Evolutionary conservation across 2,888 invertebrate species (phyloP).

Genomic region (Galeopsomyia nigrocyanea): DNA sequence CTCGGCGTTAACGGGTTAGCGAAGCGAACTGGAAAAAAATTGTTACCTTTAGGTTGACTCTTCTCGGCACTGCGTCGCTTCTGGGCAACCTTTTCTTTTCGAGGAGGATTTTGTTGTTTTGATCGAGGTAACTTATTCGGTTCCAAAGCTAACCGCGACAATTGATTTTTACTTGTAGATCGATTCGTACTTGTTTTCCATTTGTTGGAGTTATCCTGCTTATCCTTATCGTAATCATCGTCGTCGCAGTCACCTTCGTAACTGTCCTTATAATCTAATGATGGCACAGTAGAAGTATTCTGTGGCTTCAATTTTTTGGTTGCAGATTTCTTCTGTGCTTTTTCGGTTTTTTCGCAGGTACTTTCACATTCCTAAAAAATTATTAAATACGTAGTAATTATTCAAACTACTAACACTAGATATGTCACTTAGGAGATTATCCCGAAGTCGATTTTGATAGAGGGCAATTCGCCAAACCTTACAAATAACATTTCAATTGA

Average conservation of each 20-base stretch:
- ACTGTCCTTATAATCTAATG: constrained; percentile 68
- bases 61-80: constrained; percentile 62
- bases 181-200: constrained; percentile 65
- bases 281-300: constrained; percentile 54
- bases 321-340: constrained; percentile 59
- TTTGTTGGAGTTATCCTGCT: constrained; percentile 61
- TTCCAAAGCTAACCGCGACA: constrained; percentile 54
- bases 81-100: constrained; percentile 63
- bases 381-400: too few species aligned
- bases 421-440: too few species aligned
- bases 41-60: constrained; percentile 54
- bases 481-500: too few species aligned
- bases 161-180: constrained; percentile 57
- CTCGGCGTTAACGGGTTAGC: too few species aligned
- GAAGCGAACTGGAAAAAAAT: too few species aligned
- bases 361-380: constrained; percentile 57
- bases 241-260: constrained; percentile 71
- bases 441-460: too few species aligned
- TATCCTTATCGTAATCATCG: constrained; percentile 61
- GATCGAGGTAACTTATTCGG: constrained; percentile 59
- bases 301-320: constrained; percentile 62
- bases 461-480: too few species aligned
- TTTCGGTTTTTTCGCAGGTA: constrained; percentile 60
- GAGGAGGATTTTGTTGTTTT: constrained; percentile 59
- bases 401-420: too few species aligned